phyloP scores from a whole-genome alignment of 30 jellyfish, hydroid and myxozoan genomes.

The Cassiopea xamachana region DNA sequence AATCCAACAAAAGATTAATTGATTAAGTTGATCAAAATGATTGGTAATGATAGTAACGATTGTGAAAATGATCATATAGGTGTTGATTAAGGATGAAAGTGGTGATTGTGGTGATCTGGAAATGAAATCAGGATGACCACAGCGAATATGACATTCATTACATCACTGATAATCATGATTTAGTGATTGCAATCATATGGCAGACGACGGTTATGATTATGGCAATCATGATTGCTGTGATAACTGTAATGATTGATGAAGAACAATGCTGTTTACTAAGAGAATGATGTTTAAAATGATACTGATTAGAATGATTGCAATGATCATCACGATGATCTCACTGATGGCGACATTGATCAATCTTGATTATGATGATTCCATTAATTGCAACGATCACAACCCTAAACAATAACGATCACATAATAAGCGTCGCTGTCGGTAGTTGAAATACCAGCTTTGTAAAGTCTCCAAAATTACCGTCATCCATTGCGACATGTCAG shows the following conservation, averaged over 20 bases:
- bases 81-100: neutral
- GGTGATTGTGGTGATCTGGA: neutral
- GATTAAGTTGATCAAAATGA: too few relatives aligned
- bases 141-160: neutral
- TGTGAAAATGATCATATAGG: neutral
- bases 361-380: too few relatives aligned
- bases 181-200: too few relatives aligned
- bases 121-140: neutral
- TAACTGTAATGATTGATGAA: neutral
- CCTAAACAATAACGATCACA: too few relatives aligned
- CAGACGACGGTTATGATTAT: neutral
- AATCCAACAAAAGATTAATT: too few relatives aligned
- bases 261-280: neutral
- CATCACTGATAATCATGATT: neutral
- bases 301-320: too few relatives aligned
- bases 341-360: too few relatives aligned
- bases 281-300: neutral
- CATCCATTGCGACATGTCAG: slow-evolving; percentile 92
- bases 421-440: too few relatives aligned
- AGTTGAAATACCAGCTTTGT: too few relatives aligned
- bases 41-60: neutral
- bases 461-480: slow-evolving; percentile 33
- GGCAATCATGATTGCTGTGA: neutral
- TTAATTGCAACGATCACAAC: too few relatives aligned
- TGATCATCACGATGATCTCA: too few relatives aligned